A percentile compares a stretch with the other conserved stretches of the same genome.
Conservation (phyloP, 2,888 invertebrate genomes). For the Plutella xylostella region DNA sequence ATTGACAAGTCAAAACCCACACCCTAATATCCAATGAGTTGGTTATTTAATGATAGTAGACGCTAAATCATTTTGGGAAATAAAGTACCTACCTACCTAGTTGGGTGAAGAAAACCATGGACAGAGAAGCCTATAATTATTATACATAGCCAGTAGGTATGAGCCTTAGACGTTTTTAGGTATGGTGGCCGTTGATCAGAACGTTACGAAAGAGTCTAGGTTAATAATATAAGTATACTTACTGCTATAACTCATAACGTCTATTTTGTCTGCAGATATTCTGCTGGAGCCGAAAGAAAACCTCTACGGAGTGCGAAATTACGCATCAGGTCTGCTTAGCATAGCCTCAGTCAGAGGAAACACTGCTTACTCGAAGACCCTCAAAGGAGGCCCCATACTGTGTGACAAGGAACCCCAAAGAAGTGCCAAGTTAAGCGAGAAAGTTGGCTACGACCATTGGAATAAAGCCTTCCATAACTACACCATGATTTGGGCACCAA, state of each 20-base stretch:
- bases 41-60: neutral
- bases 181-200: neutral
- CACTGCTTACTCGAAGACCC: constrained; percentile 37
- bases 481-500: constrained; percentile 74
- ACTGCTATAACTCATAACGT: neutral
- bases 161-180: neutral
- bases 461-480: constrained; percentile 76
- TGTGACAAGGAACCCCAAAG: constrained; percentile 51
- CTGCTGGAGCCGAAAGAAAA: constrained; percentile 73
- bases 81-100: neutral
- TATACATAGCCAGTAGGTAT: neutral
- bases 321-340: constrained; percentile 77
- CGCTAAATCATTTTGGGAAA: neutral
- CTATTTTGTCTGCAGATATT: constrained; percentile 58
- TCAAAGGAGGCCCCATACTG: constrained; percentile 48
- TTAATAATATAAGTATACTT: neutral
- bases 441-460: constrained; percentile 50
- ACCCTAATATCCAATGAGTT: neutral
- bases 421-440: constrained; percentile 36
- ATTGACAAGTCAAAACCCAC: neutral
- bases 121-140: neutral
- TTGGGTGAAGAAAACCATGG: neutral
- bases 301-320: constrained; percentile 70
- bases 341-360: constrained; percentile 79
- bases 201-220: neutral